Percentiles rank a stretch among this genome's conserved stretches.
Evolutionary conservation across 2,888 invertebrate genomes (phyloP).

Genomic region (Agrotis exclamationis): DNA sequence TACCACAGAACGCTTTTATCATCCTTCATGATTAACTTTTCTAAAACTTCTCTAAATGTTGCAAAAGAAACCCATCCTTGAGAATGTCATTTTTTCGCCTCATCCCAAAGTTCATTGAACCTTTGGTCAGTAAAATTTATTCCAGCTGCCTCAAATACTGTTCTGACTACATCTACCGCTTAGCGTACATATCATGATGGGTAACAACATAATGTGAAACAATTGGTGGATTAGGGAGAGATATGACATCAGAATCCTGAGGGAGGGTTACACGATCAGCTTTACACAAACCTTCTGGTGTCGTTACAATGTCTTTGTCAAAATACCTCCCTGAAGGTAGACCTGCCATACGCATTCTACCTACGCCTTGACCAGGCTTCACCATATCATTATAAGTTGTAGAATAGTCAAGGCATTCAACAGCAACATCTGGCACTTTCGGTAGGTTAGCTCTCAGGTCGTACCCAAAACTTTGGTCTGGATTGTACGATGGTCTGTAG

Average conservation of each 20-base stretch:
- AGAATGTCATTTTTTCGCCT: conserved; percentile 80
- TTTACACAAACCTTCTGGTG: conserved; percentile 66
- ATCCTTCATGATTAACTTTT: background rate
- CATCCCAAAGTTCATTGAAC: conserved; percentile 83
- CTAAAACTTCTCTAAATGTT: conserved; percentile 75
- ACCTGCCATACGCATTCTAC: conserved; percentile 66
- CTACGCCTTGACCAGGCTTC: conserved; percentile 61
- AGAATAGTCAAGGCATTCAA: conserved; percentile 67
- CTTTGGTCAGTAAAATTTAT: conserved; percentile 79
- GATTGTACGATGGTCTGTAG: conserved; percentile 75
- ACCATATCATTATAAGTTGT: conserved; percentile 77
- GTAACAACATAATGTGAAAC: conserved; percentile 66
- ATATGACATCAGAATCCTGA: conserved; percentile 71
- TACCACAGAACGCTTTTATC: too few species aligned
- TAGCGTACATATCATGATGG: conserved; percentile 74
- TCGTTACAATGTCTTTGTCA: conserved; percentile 69
- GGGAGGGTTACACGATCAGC: conserved; percentile 68
- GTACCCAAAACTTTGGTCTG: conserved; percentile 77
- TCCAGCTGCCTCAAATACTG: conserved; percentile 82
- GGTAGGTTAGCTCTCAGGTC: conserved; percentile 75
- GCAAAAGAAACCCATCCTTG: conserved; percentile 85
- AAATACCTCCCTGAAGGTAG: conserved; percentile 75
- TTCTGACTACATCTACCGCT: conserved; percentile 69
- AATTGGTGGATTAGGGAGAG: conserved; percentile 69
- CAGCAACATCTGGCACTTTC: conserved; percentile 72